These are phyloP conservation scores for Villa cingulata DNA, from an alignment of 2,888 invertebrate species.

Conservation along the genomic window DNA sequence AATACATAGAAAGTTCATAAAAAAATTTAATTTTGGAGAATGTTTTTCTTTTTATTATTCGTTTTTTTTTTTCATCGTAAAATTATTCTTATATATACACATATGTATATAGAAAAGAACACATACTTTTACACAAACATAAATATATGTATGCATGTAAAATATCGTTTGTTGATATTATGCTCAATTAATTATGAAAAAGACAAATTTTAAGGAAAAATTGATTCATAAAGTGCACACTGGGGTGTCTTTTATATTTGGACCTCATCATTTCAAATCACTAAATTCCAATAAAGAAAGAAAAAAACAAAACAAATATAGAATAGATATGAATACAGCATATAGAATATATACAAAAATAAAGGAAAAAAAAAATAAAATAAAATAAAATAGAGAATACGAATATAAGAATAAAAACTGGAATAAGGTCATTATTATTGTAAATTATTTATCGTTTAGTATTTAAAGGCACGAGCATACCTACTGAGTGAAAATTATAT, in stretches of 20 bases:
- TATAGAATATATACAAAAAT: too few species aligned
- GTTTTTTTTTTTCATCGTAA: too few species aligned
- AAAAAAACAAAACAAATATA: neutral
- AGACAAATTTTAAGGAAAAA: constrained; percentile 13
- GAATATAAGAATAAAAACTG: neutral
- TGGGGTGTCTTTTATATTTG: constrained; percentile 4
- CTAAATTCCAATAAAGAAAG: neutral
- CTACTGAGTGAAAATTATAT: neutral
- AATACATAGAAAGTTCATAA: too few species aligned
- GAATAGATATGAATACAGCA: too few species aligned
- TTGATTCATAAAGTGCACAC: constrained; percentile 10
- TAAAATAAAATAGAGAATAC: neutral
- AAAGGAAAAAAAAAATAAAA: neutral
- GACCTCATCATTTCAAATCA: neutral
- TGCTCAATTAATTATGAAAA: constrained; percentile 12
- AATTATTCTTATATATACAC: too few species aligned
- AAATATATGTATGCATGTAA: too few species aligned
- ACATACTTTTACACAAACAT: too few species aligned
- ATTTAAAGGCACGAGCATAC: neutral
- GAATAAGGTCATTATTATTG: neutral
- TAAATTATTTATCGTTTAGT: neutral
- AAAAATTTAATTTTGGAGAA: too few species aligned
- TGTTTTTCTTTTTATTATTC: too few species aligned
- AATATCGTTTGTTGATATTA: constrained; percentile 9
- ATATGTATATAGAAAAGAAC: too few species aligned